Evolutionary conservation across 2,888 invertebrate genomes (phyloP), one percentile per base, ranked within the genome.

Genomic region (Ectemnius continuus): DNA sequence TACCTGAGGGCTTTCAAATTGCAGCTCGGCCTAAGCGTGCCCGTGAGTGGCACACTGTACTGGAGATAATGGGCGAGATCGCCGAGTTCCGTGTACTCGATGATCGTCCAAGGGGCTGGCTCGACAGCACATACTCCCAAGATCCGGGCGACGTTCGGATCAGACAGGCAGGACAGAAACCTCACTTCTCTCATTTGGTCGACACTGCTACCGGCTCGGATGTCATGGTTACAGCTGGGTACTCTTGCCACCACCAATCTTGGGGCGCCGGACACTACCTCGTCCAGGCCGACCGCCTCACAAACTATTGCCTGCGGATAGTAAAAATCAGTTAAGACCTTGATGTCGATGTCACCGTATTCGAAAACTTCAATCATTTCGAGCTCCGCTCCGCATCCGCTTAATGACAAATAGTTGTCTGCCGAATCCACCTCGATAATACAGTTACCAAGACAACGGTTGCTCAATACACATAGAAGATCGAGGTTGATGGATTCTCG

Each of bases 21-120:
- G 83, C 90, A 90, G 71, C 80, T 89, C 46, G 91, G 89, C 80
- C 89, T 86, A 73, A 88, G 85, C 56, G 89, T 85, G 74, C 88
- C 87, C 68, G 90, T 88, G 67, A 89, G 87, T 61, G 91, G 90
- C 70, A 91, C 90, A 76, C 90, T 88, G 83, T 91, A 91, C 86
- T 93, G 93, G 73, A 94, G 90, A 91, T 95, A 95, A 89, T 95
- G 94, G 84, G 94, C 94, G 75, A 96, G 92, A 91, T 96, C 95
- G 11, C 95, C 95, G 87, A 94, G 94, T 85, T 95, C 94, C 88
- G 95, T 94, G 91, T 95, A 95, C 90, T 96, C 95, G 81, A 95
- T 93, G 66, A 95, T 93, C 85, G 94, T 94, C 92, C 94, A 94
- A 67, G 94, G 93, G 79, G 93, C 93, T 16, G 88, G 84, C 82